Evolutionary conservation across 2,888 invertebrate species (phyloP), one percentile per base, ranked within the genome.

Genomic region (Epinotia demarniana): DNA sequence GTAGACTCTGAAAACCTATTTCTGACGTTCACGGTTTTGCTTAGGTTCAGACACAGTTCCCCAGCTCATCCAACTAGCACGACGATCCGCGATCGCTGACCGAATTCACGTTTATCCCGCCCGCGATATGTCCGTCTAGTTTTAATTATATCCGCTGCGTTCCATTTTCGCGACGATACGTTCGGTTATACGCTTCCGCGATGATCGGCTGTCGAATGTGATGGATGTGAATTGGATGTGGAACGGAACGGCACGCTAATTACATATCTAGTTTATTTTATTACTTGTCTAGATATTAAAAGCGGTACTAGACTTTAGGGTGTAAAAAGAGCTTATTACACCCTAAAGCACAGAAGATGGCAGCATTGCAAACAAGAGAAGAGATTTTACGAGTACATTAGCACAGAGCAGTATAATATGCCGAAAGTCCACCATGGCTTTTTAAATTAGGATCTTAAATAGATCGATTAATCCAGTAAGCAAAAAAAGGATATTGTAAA

Each of bases 111-210:
- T 88, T 89, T 87, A 89, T 89, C 85, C 82, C 87, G 89, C 89
- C 89, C 86, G 83, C 87, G 88, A 90, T 90, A 90, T 89, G 89
- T 89, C 86, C 86, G 90, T 85, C 86, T 85, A 83, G 90, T 90
- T 92, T 91, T 93, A 93, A 92, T 92, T 92, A 93, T 93, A 93
- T 89, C 92, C 92, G 91, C 91, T 89, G 90, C 84, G 92, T 89
- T 91, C 93, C 92, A 92, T 93, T 93, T 81, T 86, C 86, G 85
- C 87, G 85, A 84, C 88, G 87, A 85, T 86, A 84, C 84, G 86
- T 84, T 83, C 81, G 80, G 78, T 79, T 80, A 71, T 71, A 71
- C 78, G 80, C 88, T 92, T 92, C 92, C 93, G 92, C 82, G 84
- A 83, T 83, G 83, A 80, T 89, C 85, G 88, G 81, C 83, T 87